Base-by-base conservation (phyloP, 2,113 vertebrate genomes). In the Cyanoderma ruficeps region DNA sequence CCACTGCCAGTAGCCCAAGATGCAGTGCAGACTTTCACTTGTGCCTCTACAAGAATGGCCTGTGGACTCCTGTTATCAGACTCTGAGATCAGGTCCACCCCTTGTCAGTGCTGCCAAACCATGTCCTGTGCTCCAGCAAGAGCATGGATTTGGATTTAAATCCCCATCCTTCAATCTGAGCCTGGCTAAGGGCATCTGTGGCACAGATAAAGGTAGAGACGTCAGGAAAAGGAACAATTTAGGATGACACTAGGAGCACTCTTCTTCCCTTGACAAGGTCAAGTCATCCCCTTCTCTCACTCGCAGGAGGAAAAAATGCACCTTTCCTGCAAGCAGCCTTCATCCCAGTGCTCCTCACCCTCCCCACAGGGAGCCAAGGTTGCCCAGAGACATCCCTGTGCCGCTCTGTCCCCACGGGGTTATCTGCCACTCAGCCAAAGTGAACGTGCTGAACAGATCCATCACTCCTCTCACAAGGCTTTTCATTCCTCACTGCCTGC, bases 391-490 rank as follows among this genome's bases (percentile, higher is more conserved):
- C 57, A 53, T 30, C 30, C 71, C 74, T 1, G 3, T 0, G 2
- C 37, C 3, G 33, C 63, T 63, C 80, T 0, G 0, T 87, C 69
- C 57, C 46, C 31, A 33, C 0, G 0, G 19, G 3, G 1, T 25
- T 63, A 33, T 77, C 68, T 70, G 67, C 42, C 42, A 20, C 42
- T 55, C 68, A 55, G 82, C 21, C 59, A 50, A 2, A 0, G 50
- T 23, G 81, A 91, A 53, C 15, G 1, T 3, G 31, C 63, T 50
- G 69, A 89, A 57, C 10, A 3, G 69, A 61, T 81, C 56, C 41
- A 53, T 13, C 10, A 5, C 72, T 83, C 82, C 70, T 46, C 70
- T 86, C 85, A 53, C 64, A 93, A 75, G 60, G 65, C 41, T 93
- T 83, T 92, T 72, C 65, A 46, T 28, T 67, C n/a, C 83, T 68